A percentile compares a stretch with the other conserved stretches of the same genome.
Evolutionary conservation across 2,888 invertebrate species (phyloP).

Genomic region (Agriopis aurantiaria): DNA sequence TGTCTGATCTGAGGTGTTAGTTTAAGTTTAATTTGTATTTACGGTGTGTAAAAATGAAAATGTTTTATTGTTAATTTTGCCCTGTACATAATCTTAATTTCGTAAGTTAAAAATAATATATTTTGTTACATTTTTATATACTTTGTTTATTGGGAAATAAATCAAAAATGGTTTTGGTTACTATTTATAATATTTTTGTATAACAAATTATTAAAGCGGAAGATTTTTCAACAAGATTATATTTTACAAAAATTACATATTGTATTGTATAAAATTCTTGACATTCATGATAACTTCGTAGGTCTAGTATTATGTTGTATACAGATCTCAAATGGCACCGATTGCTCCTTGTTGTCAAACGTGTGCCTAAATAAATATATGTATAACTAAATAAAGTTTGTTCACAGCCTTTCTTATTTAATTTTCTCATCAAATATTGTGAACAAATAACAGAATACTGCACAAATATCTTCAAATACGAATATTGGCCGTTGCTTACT

Average conservation of each 20-base stretch:
- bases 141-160: neutral
- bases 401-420: slow-evolving; percentile 71
- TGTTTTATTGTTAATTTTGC: neutral
- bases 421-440: slow-evolving; percentile 48
- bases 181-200: slow-evolving; percentile 8
- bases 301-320: slow-evolving; percentile 27
- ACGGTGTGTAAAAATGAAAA: no score
- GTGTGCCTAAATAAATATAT: slow-evolving; percentile 32
- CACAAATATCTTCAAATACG: slow-evolving; percentile 8
- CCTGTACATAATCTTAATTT: slow-evolving; percentile 13
- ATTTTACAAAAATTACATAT: slow-evolving; percentile 48
- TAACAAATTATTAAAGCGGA: slow-evolving; percentile 24
- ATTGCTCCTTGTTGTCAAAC: slow-evolving; percentile 53
- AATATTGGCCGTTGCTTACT: slow-evolving; percentile 4
- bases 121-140: slow-evolving; percentile 39
- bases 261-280: slow-evolving; percentile 39
- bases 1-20: no score
- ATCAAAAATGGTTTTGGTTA: neutral
- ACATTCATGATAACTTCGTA: slow-evolving; percentile 11
- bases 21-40: no score
- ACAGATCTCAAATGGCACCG: slow-evolving; percentile 66
- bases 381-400: slow-evolving; percentile 55
- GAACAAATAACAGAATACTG: slow-evolving; percentile 47
- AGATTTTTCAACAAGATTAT: slow-evolving; percentile 47
- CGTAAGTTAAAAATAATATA: slow-evolving; percentile 32